Conservation (phyloP, 2,113 vertebrate genomes). For the Phalacrocorax brasilianus region DNA sequence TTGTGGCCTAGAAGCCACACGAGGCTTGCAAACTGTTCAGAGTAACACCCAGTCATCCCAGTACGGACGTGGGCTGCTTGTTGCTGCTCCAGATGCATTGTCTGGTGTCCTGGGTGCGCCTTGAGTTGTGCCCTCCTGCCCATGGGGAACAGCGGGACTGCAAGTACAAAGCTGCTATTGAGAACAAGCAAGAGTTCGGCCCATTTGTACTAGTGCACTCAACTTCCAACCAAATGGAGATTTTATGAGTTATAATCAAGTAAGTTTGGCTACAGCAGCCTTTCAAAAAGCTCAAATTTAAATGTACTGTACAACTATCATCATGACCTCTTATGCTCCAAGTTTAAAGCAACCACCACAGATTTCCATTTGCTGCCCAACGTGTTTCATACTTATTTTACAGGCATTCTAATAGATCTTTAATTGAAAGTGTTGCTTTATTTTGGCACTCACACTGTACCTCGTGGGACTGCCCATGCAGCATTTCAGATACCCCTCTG, state of each 20-base stretch:
- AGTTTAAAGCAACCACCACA: background rate
- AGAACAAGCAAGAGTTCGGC: background rate
- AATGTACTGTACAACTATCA: background rate
- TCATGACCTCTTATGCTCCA: background rate
- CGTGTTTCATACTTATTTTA: background rate
- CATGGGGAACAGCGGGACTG: accelerated
- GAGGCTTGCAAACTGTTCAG: background rate
- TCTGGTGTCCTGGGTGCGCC: background rate
- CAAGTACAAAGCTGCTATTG: background rate
- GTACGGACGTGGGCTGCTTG: background rate
- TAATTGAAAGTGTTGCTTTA: background rate
- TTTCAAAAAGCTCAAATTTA: background rate
- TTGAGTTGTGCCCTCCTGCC: background rate
- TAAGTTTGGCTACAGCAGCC: background rate
- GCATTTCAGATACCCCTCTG: background rate
- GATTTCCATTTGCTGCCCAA: background rate
- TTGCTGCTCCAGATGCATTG: background rate
- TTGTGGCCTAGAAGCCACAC: background rate
- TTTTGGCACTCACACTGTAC: background rate
- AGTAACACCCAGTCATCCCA: background rate
- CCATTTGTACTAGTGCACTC: background rate
- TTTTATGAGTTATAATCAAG: background rate
- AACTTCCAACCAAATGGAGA: background rate
- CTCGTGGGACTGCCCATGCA: background rate
- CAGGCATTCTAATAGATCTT: background rate